Base-by-base conservation (phyloP, 2,797 vertebrate species). In the Aphelocoma californica region DNA sequence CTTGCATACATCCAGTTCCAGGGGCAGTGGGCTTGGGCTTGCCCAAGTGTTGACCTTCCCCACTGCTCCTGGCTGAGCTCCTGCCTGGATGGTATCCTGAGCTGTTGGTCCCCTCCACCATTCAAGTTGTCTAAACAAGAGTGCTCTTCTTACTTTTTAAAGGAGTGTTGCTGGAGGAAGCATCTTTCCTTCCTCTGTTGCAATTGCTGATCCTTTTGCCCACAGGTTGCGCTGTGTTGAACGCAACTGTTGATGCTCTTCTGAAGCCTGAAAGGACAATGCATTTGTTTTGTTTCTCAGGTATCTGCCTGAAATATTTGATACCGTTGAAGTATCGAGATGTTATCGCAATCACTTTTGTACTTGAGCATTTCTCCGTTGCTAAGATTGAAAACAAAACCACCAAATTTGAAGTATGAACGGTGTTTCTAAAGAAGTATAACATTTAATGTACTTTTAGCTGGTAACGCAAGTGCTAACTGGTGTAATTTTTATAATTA, bases 211-310 rank as follows among this genome's bases (percentile, higher is more conserved):
- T 87, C 54, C n/a, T 91, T 83, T 86, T 8, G 1, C 5, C 6
- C 2, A 25, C 70, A 34, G 66, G 24, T 51, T 70, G 38, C 1
- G 0, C 70, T 70, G 71, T 72, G 74, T 83, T 93, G 51, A 82
- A 10, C 53, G 38, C 21, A 70, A 24, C 67, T 94, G 79, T 93
- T 26, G 20, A 57, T 95, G 82, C 70, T 93, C 69, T 62, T 95
- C 95, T 88, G 61, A 86, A 88, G 83, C 85, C n/a, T 89, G 81
- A 86, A 91, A 93, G 73, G 86, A 45, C n/a, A 74, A 20, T 29
- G 21, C 29, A 2, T 90, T 85, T 65, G 83, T 93, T 93, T 72
- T 3, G 0, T 81, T 88, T 86, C 86, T 88, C 54, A 31, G 69
- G 80, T 77, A 23, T 58, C 74, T 95, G 72, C 72, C 74, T 65